Evolutionary conservation across 2,888 invertebrate genomes (phyloP), one percentile per base, ranked within the genome.

Genomic region (Bombylius discolor): DNA sequence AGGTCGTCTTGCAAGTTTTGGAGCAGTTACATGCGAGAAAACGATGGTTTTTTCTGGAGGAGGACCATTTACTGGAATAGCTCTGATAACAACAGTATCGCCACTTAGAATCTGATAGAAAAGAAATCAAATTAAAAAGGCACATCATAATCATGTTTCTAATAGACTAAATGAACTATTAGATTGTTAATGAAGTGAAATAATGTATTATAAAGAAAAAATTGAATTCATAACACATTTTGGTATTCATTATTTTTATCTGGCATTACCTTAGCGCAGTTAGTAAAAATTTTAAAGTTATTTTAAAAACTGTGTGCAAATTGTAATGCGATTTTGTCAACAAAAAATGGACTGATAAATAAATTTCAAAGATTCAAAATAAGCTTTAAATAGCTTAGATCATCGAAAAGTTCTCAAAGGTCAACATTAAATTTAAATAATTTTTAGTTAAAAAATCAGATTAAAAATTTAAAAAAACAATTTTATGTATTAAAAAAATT

Each of bases 21-120:
- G 97, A 55, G 97, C 97, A 60, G 83, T 83, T 63, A 99, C 84
- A 70, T 91, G 90, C 42, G 94, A 90, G 63, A 99, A 83, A 61
- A 87, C 87, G 53, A 99, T 81, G 62, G 89, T 88, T 75, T 89
- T 88, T 76, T 98, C 98, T 59, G 89, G 90, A 47, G 97, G 96
- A 45, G 92, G 92, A 23, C 93, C 91, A 56, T 81, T 81, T 68
- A 83, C 83, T 1, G 88, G 87, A 61, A 84, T 81, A 60, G 85
- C 93, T 68, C 95, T 81, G 65, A 99, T 89, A 51, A 96, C 85
- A 58, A 99, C 82, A 57, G 96, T 89, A 77, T 99, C 99, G 57
- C 98, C 99, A 59, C 98, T 97, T 60, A 93, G 80, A 61, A 98
- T 87, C 97, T 98, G 23, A 23, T 23, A 23, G 3, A 23, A 23